phyloP scores from a whole-genome alignment of 2,888 invertebrate genomes.

The Aporophyla lueneburgensis region DNA sequence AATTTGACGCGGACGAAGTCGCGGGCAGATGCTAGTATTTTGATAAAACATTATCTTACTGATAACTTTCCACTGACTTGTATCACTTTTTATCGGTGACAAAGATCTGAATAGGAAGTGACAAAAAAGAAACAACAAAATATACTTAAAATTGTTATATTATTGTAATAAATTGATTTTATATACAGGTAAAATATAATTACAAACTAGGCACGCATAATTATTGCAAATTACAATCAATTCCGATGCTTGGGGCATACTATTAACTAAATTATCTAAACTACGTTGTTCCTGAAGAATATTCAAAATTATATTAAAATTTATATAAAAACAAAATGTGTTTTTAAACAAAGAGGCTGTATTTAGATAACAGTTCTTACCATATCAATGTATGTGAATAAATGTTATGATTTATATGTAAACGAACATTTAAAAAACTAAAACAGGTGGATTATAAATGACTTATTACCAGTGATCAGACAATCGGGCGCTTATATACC shows the following conservation, averaged over 20 bases:
- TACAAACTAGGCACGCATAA: conserved; percentile 65
- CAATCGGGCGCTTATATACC: no score
- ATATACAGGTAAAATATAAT: conserved; percentile 81
- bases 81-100: background rate
- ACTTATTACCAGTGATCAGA: no score
- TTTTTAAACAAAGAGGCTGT: background rate
- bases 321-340: background rate
- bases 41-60: background rate
- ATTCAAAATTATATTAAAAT: conserved; percentile 17
- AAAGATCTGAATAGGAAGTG: background rate
- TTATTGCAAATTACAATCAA: conserved; percentile 68
- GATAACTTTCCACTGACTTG: background rate
- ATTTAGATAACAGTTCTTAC: background rate
- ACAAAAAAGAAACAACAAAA: conserved; percentile 57
- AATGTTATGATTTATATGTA: background rate
- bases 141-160: conserved; percentile 79
- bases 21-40: no score
- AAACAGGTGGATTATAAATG: conserved; percentile 40
- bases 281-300: background rate
- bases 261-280: conserved; percentile 36
- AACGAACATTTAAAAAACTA: conserved; percentile 19
- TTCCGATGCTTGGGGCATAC: conserved; percentile 43
- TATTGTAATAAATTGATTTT: conserved; percentile 86
- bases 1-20: no score
- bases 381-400: background rate